Conservation (phyloP, 1,140 invertebrate genomes). For the Neotoxoptera formosana region DNA sequence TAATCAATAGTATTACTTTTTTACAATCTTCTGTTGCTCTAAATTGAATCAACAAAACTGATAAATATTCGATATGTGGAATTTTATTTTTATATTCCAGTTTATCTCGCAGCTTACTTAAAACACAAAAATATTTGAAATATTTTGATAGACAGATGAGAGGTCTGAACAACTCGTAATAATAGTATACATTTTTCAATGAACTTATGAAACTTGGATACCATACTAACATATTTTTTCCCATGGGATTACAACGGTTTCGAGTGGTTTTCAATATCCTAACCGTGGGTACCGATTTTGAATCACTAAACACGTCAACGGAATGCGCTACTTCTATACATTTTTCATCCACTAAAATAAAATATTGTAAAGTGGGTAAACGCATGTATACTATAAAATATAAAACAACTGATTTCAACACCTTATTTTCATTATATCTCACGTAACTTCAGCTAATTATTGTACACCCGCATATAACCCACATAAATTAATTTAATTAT, state of each 20-base stretch:
- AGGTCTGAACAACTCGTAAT: neutral
- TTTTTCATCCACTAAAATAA: constrained; percentile 24
- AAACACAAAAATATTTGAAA: neutral
- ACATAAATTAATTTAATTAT: neutral
- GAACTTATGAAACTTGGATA: neutral
- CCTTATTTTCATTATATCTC: neutral
- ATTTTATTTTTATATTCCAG: neutral
- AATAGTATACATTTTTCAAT: constrained; percentile 22
- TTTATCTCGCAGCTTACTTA: neutral
- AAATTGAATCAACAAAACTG: neutral
- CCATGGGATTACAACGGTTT: constrained; percentile 39
- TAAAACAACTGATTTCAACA: neutral
- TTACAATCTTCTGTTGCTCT: neutral
- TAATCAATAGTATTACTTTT: too few relatives aligned
- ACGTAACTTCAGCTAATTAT: neutral
- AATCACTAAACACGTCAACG: constrained; percentile 48
- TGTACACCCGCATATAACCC: neutral
- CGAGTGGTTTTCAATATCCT: constrained; percentile 40
- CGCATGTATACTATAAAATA: neutral
- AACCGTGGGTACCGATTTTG: constrained; percentile 51
- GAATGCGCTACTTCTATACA: constrained; percentile 53
- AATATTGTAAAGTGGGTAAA: constrained; percentile 35
- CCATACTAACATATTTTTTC: constrained; percentile 4
- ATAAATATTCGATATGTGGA: neutral
- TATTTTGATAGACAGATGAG: neutral